phyloP scores from a whole-genome alignment of 2,888 invertebrate genomes.

The Pseudococcus viburni region DNA sequence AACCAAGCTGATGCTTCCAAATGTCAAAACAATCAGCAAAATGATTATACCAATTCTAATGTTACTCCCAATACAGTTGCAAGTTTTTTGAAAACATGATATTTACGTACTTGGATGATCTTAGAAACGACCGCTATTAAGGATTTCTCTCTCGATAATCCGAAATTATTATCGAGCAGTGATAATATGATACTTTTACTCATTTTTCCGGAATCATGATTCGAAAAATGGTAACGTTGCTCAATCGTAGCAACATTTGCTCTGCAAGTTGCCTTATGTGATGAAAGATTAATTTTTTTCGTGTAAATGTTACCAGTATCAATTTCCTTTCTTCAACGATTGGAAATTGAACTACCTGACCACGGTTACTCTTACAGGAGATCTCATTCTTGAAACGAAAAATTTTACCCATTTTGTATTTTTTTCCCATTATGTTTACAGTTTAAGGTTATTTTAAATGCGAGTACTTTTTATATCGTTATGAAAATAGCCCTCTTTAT shows the following conservation, averaged over 20 bases:
- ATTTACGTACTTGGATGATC: no score
- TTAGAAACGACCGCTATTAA: no score
- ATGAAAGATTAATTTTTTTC: constrained; percentile 4
- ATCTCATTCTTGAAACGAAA: constrained; percentile 31
- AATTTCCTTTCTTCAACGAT: not conserved
- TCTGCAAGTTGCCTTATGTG: constrained; percentile 20
- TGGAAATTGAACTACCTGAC: not conserved
- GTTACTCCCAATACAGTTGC: not conserved
- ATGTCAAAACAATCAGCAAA: not conserved
- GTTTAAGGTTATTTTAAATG: not conserved
- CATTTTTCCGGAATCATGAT: not conserved
- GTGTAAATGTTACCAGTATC: constrained; percentile 35
- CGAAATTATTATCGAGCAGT: no score
- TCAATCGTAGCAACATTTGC: not conserved
- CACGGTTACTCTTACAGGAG: constrained; percentile 32
- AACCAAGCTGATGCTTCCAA: not conserved
- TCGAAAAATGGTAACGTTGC: constrained; percentile 29
- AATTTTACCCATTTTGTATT: constrained; percentile 11
- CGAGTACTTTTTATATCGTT: not conserved
- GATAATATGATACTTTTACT: not conserved
- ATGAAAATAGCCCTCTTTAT: not conserved
- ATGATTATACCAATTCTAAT: not conserved
- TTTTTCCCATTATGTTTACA: not conserved
- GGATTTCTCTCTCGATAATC: not conserved
- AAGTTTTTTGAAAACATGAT: not conserved